A percentile compares a stretch with the other conserved stretches of the same genome.
Evolutionary conservation across 2,888 invertebrate genomes (phyloP).

Genomic region (Glaucopsyche alexis): DNA sequence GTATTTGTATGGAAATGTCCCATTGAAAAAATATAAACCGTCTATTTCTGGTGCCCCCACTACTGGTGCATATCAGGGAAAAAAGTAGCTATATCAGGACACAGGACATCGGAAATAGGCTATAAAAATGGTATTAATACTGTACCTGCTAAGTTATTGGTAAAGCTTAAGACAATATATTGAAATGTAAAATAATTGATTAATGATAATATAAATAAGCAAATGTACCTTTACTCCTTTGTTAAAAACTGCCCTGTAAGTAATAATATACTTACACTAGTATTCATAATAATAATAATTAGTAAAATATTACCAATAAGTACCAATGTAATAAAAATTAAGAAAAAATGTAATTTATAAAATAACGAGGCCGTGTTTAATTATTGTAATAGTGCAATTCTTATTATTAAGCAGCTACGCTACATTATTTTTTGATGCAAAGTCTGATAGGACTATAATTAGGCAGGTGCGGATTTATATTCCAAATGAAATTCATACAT

Average conservation of each 20-base stretch:
- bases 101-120: too few species aligned
- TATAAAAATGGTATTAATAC: not conserved
- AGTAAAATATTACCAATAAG: too few species aligned
- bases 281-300: not conserved
- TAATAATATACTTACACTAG: not conserved
- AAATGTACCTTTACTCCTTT: not conserved
- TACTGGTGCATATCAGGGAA: too few species aligned
- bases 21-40: not conserved
- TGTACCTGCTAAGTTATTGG: conserved; percentile 2
- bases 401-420: not conserved
- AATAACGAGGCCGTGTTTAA: not conserved
- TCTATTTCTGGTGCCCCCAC: too few species aligned
- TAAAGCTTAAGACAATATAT: not conserved
- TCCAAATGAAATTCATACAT: too few species aligned
- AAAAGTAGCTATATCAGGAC: too few species aligned
- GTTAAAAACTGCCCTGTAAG: not conserved
- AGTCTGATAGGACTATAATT: not conserved
- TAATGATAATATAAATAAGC: not conserved
- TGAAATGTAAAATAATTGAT: not conserved
- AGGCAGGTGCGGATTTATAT: not conserved
- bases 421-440: not conserved
- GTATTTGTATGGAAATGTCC: not conserved
- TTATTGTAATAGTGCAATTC: conserved; percentile 4
- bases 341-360: not conserved
- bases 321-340: too few species aligned